These are phyloP conservation scores for Luidia sarsii DNA, from an alignment of 53 echinoderm and acorn worm species.

Conservation along the genomic window DNA sequence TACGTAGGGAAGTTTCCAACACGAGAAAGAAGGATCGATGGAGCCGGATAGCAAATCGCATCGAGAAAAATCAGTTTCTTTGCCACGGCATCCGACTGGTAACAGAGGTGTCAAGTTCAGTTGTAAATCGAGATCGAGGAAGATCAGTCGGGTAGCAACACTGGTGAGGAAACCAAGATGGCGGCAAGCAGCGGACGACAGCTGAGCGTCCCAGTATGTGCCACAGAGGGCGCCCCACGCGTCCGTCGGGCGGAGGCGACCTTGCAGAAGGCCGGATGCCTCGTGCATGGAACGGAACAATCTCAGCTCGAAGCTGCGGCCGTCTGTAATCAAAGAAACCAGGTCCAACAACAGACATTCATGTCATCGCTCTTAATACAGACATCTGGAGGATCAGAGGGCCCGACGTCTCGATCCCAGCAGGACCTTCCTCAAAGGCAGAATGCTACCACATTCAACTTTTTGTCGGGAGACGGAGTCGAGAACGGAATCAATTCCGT, in stretches of 20 bases:
- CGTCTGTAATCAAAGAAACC: neutral
- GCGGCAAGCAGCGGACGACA: neutral
- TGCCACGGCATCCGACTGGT: neutral
- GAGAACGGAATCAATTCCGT: no score
- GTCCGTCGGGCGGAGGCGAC: neutral
- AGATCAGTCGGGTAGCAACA: no score
- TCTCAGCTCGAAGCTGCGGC: neutral
- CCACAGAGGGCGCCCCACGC: constrained; percentile 11
- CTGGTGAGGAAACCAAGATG: neutral
- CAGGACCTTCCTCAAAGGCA: no score
- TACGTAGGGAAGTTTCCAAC: neutral
- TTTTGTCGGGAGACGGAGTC: no score
- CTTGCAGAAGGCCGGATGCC: neutral
- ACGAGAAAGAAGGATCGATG: neutral
- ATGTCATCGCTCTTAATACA: no score
- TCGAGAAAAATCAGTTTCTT: neutral
- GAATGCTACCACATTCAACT: no score
- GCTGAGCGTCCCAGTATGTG: neutral
- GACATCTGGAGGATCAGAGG: no score
- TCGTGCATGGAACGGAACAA: neutral
- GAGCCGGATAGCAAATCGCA: constrained; percentile 1
- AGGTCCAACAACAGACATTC: no score
- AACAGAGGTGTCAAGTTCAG: neutral
- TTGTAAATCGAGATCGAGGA: no score
- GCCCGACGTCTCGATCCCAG: no score